Evolutionary conservation across 2,113 vertebrate species (phyloP), one percentile per base, ranked within the genome.

Genomic region (Typhlomys cinereus): DNA sequence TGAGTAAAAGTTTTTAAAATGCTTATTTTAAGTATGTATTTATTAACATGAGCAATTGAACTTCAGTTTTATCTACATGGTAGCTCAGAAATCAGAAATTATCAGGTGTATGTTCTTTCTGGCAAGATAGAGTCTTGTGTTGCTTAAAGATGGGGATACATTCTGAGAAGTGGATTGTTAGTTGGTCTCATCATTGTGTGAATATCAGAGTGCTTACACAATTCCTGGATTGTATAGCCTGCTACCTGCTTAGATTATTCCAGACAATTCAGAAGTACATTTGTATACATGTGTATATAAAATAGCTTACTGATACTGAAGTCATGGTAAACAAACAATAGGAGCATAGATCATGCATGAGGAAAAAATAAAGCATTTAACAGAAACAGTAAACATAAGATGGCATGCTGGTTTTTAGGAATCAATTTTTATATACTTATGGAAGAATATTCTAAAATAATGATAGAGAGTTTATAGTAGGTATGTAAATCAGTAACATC

Each of bases 21-120:
- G n/a, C 31, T 88, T 90, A 83, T 79, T 90, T 85, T 95, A 94
- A 81, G 36, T 57, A 89, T 81, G 10, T 9, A 50, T 39, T 92
- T 69, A 85, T 79, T 88, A 78, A 90, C 94, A 59, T 86, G 34
- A 71, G 9, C 79, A 90, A 61, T 67, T 74, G 36, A 36, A 78
- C 4, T 48, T 91, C 76, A 54, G n/a, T 36, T 80, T 80, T 89
- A 7, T 76, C 12, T 88, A 36, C 4, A 54, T 15, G 21, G 75
- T 81, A 25, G 21, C 62, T 11, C 84, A 5, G 2, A 88, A 82
- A 76, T 41, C 29, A 90, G 50, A 90, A 95, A 92, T 78, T 85
- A 20, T 17, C 46, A 52, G 23, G 29, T 86, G 69, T 52, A 23
- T 62, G 13, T 83, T 90, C 25, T 89, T 90, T 59, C 7, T 86